Conservation (phyloP, 2,113 vertebrate species). For the Tringa solitaria region DNA sequence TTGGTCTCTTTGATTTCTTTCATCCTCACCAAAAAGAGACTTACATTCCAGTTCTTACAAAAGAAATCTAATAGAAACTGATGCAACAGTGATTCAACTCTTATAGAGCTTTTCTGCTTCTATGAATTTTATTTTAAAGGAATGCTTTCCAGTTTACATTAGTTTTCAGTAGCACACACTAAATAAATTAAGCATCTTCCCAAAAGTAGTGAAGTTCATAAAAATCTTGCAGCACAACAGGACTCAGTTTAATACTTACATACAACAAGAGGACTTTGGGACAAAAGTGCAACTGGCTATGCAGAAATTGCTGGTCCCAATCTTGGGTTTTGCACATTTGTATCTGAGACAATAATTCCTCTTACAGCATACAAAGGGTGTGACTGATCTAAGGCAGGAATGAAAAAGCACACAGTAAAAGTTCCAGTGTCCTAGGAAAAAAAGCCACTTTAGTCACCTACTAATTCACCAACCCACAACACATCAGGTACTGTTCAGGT, state of each 20-base stretch:
- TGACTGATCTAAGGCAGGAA: not conserved
- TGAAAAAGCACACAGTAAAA: not conserved
- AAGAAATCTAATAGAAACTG: not conserved
- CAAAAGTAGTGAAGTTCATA: not conserved
- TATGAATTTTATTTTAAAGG: not conserved
- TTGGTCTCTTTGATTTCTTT: not conserved
- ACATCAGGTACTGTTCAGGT: not conserved
- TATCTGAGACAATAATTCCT: not conserved
- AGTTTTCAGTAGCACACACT: not conserved
- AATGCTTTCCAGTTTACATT: not conserved
- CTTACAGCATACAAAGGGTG: not conserved
- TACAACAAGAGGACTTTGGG: not conserved
- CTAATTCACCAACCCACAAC: not conserved
- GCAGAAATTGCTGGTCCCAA: not conserved
- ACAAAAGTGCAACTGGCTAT: not conserved
- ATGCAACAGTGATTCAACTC: not conserved
- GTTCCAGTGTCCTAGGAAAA: not conserved
- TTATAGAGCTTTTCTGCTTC: not conserved
- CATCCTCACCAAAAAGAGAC: not conserved
- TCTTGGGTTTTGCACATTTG: not conserved
- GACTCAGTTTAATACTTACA: not conserved
- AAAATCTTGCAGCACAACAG: not conserved
- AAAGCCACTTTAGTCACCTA: not conserved
- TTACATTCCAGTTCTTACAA: not conserved
- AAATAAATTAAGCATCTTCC: not conserved